Evolutionary conservation across 2,888 invertebrate species (phyloP), one percentile per base, ranked within the genome.

Genomic region (Conchocele bisecta): DNA sequence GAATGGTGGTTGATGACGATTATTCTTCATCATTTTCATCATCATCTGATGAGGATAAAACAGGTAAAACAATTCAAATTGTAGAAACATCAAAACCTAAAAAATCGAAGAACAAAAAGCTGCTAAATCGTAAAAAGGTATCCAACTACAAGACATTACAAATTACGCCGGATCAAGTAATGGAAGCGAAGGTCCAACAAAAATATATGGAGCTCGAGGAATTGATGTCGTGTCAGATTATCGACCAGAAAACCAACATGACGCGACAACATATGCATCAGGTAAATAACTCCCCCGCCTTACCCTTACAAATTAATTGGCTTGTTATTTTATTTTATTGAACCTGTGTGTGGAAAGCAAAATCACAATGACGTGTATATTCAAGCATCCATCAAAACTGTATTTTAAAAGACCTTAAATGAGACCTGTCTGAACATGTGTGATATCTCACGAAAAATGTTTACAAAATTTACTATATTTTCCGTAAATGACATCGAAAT

Each of bases 171-270:
- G 77, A 83, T 37, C 58, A 73, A 24, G 80, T 79, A 35, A 60
- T 82, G n/a, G 83, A 81, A 37, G 83, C 83, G 22, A 76, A 80
- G 29, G 71, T 87, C 28, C 79, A 83, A 67, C 84, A 83, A 65
- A 87, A 86, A 61, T 85, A 85, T 54, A 53, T 69, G 56, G 87
- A 87, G 60, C 71, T 87, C 13, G 78, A 83, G 39, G 76, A 83
- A 35, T 63, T 87, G 13, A 68, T 86, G 77, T 41, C 75, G 3
- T 77, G 75, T 41, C 74, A 71, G 6, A 79, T 87, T 39, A 67
- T 75, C 6, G 79, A 82, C 58, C 77, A 80, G 39, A 63, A 69
- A 54, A 68, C 59, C 39, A 67, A 79, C 37, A 35, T 82, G 46
- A 81, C 83, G 1, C 65, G 75, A 2, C 78, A 83, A n/a, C 81